Percentiles rank a stretch among this genome's conserved stretches.
These are phyloP conservation scores for Hyles lineata DNA, from an alignment of 2,888 invertebrate species.

Conservation along the genomic window DNA sequence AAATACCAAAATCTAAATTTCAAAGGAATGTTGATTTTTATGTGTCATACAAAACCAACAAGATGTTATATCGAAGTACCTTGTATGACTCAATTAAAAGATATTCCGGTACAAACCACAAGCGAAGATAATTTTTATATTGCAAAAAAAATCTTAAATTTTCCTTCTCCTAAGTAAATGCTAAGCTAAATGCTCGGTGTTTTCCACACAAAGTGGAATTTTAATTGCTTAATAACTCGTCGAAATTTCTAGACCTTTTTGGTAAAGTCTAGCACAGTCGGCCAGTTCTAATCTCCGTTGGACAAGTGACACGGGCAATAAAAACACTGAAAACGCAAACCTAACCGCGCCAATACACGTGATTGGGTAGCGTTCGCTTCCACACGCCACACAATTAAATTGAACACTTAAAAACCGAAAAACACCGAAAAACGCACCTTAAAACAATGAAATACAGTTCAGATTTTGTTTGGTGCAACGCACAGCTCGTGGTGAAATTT, in stretches of 20 bases:
- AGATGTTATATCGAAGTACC: too few species aligned
- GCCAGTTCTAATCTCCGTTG: constrained; percentile 34
- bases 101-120: too few species aligned
- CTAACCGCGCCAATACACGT: constrained; percentile 46
- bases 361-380: constrained; percentile 52
- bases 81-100: too few species aligned
- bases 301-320: constrained; percentile 36
- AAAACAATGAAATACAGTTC: neutral
- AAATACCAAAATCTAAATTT: too few species aligned
- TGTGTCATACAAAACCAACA: too few species aligned
- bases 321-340: constrained; percentile 40
- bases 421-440: neutral
- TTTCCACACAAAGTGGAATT: neutral
- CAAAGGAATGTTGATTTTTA: too few species aligned
- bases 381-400: constrained; percentile 34
- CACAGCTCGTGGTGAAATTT: neutral
- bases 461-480: neutral
- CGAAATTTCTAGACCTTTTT: constrained; percentile 2
- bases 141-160: neutral
- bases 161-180: neutral
- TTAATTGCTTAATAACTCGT: neutral
- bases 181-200: neutral
- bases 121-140: neutral
- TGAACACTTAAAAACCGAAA: neutral
- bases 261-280: neutral